A percentile compares a stretch with the other conserved stretches of the same genome.
Conservation (phyloP, 2,888 invertebrate species). For the Saturnia japonica region DNA sequence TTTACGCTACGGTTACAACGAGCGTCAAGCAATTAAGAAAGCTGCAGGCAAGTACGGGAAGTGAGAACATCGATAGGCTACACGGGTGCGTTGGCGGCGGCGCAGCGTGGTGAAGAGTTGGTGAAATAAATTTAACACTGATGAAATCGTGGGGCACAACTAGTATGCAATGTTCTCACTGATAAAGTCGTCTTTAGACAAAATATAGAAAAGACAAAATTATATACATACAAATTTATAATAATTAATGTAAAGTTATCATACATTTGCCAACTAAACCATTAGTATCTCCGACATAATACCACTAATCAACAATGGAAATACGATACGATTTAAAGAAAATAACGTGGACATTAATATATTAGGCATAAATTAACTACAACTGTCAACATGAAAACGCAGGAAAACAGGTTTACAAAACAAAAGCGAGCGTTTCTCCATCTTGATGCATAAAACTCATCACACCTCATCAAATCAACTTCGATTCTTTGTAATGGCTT, state of each 20-base stretch:
- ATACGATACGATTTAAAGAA: neutral
- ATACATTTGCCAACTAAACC: neutral
- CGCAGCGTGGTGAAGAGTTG: too few species aligned
- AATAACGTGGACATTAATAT: neutral
- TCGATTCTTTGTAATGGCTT: constrained; percentile 24
- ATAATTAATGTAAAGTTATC: neutral
- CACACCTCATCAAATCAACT: constrained; percentile 23
- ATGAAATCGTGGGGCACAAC: too few species aligned
- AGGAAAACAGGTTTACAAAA: constrained; percentile 21
- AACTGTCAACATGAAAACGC: neutral
- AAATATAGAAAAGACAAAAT: neutral
- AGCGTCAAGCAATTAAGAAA: too few species aligned
- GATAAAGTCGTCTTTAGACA: neutral
- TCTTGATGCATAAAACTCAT: constrained; percentile 25
- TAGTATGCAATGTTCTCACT: neutral
- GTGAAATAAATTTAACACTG: too few species aligned
- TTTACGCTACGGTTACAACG: too few species aligned
- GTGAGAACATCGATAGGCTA: too few species aligned
- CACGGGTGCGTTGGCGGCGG: too few species aligned
- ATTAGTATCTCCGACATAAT: neutral
- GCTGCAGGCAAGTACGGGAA: too few species aligned
- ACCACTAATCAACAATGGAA: too few species aligned
- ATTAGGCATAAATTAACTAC: neutral
- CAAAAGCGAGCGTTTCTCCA: constrained; percentile 23
- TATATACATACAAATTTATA: neutral